A percentile compares a stretch with the other conserved stretches of the same genome.
Conservation (phyloP, 1,140 invertebrate genomes). For the Pantala flavescens region DNA sequence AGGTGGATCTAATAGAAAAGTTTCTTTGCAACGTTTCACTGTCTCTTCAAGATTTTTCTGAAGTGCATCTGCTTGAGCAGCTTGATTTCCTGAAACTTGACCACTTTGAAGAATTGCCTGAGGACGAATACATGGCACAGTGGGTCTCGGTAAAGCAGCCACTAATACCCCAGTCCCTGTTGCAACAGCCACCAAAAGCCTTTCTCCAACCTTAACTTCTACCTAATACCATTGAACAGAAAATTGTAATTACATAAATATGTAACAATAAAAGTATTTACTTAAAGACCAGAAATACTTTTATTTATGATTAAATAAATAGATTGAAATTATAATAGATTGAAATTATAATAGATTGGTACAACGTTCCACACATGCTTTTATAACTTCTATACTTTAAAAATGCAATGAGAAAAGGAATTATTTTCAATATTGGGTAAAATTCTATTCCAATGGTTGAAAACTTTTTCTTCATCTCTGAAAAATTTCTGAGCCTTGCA, state of each 20-base stretch:
- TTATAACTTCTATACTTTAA: too few species aligned
- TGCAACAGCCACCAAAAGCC: constrained; percentile 73
- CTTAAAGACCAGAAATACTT: too few species aligned
- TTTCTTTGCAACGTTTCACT: constrained; percentile 53
- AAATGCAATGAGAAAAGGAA: too few species aligned
- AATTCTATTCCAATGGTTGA: too few species aligned
- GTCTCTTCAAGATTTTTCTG: constrained; percentile 54
- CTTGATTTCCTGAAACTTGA: background rate
- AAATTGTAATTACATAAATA: background rate
- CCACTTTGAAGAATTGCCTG: constrained; percentile 21
- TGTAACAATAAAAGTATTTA: background rate
- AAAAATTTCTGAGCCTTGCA: too few species aligned
- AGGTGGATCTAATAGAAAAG: background rate
- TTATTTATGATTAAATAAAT: too few species aligned
- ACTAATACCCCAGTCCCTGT: constrained; percentile 77
- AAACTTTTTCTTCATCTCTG: too few species aligned
- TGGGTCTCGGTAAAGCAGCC: constrained; percentile 55
- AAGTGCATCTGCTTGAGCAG: constrained; percentile 26
- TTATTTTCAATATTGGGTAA: too few species aligned
- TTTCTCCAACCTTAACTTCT: constrained; percentile 80
- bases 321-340: too few species aligned
- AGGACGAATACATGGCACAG: constrained; percentile 37
- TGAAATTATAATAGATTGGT: too few species aligned
- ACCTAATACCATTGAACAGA: constrained; percentile 34
- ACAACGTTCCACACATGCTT: too few species aligned